These are phyloP conservation scores for Phylloscopus trochiloides DNA, from an alignment of 2,113 vertebrate species.

Conservation along the genomic window DNA sequence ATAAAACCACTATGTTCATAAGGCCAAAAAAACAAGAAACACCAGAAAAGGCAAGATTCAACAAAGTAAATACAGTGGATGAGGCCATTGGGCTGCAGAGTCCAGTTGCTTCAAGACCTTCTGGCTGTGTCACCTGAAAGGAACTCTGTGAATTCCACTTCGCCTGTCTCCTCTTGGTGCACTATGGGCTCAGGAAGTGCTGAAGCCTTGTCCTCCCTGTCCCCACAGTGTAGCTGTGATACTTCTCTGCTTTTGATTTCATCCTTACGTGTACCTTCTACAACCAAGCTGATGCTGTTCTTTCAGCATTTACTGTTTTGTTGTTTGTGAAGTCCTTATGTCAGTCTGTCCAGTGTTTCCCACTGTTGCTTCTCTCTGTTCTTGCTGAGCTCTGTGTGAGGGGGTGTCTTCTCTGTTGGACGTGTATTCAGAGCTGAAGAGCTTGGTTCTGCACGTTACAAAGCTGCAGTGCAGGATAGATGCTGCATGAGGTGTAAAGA, in stretches of 20 bases:
- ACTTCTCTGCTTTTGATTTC: not conserved
- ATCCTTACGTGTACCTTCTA: not conserved
- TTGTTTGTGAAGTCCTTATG: not conserved
- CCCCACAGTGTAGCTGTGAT: not conserved
- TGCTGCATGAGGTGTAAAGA: not conserved
- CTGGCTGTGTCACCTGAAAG: not conserved
- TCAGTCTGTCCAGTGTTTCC: not conserved
- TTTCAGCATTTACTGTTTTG: not conserved
- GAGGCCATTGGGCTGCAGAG: not conserved
- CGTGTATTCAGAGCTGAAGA: not conserved
- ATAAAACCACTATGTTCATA: not conserved
- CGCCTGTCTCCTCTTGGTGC: not conserved
- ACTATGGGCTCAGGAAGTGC: rapidly evolving
- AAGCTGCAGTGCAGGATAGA: not conserved
- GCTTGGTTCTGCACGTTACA: not conserved
- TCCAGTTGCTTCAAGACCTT: not conserved
- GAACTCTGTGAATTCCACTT: not conserved
- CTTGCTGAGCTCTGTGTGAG: not conserved
- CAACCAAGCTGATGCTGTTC: not conserved
- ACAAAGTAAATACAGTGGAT: not conserved
- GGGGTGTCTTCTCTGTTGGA: not conserved
- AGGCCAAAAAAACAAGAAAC: not conserved
- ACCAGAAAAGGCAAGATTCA: not conserved
- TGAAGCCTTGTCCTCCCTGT: not conserved
- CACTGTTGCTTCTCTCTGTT: not conserved